Base-by-base conservation (phyloP, 2,797 vertebrate species). In the Chaetodon trifasciatus region DNA sequence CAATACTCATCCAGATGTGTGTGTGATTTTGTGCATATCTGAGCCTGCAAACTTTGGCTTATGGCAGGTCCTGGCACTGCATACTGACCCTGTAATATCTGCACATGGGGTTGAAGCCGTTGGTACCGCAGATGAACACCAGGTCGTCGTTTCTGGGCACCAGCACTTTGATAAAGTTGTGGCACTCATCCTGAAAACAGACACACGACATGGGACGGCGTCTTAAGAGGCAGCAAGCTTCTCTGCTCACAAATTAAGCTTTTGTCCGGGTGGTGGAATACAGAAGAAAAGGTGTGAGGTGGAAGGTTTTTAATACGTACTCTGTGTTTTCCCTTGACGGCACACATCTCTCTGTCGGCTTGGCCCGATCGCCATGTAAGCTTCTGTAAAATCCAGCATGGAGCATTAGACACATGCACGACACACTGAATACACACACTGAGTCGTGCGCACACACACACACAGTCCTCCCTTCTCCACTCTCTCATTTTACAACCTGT, bases 81-180 rank as follows among this genome's bases (percentile, higher is more conserved):
- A 61, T 70, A 91, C 97, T 95, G 91, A 99, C 98, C 96, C 95
- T 96, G 76, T 99, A 99, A 94, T 99, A 99, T 94, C 98, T 96
- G 94, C 98, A 99, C 97, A 98, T 98, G 23, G 98, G 98, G 93
- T 99, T 99, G 92, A 99, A 99, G 12, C 98, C 97, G 40, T 99
- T 99, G 81, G 98, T 99, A 37, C 98, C 98, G 60, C 98, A 99
- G 88, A 99, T 98, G 91, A 99, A 99, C 66, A 98, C 97, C 92
- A 99, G 97, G 91, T 99, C 98, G 17, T 99, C 97, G 0, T 97
- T 99, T 95, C 98, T 97, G 79, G 98, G 98, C 85, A 99, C 97
- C 93, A 99, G 96, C 61, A 99, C 98, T 95, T 99, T 99, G 94
- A 99, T 99, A 88, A 99, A 99, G 92, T 99, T 99, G 95, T 99